These are phyloP conservation scores for Catostomus latipinnis DNA, from an alignment of 2,797 vertebrate genomes.

Conservation along the genomic window DNA sequence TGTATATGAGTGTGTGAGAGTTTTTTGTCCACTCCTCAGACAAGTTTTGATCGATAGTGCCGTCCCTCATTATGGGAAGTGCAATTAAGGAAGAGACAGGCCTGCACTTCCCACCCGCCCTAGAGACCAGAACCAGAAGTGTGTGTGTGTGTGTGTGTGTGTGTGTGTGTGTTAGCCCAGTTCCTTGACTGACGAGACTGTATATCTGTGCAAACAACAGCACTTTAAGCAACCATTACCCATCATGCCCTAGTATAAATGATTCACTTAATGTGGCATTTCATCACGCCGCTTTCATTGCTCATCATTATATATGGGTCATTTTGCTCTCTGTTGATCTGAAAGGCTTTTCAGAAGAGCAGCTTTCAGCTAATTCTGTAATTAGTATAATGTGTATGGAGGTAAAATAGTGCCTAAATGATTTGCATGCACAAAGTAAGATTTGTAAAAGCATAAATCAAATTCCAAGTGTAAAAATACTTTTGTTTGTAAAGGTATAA, in stretches of 20 bases:
- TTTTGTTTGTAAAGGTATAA: too few species aligned
- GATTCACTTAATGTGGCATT: not conserved
- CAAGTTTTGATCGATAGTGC: constrained; percentile 29
- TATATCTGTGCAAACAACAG: constrained; percentile 1
- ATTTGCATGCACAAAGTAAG: too few species aligned
- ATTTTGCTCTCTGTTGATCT: not conserved
- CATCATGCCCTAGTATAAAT: constrained; percentile 13
- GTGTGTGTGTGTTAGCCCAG: not conserved
- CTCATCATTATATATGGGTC: constrained; percentile 13
- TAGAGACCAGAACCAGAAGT: constrained; percentile 11
- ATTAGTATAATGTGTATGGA: too few species aligned
- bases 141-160: too few species aligned
- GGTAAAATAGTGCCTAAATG: too few species aligned
- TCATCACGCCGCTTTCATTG: not conserved
- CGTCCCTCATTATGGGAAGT: constrained; percentile 40
- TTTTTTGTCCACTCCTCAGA: not conserved
- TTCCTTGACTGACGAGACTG: not conserved
- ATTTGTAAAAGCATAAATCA: too few species aligned
- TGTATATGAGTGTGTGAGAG: constrained; percentile 8
- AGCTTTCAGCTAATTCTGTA: too few species aligned
- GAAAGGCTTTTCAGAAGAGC: too few species aligned
- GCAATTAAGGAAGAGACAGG: constrained; percentile 6
- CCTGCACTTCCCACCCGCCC: constrained; percentile 34
- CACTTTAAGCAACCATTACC: constrained; percentile 28
- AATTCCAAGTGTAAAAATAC: too few species aligned